phyloP scores from a whole-genome alignment of 2,888 invertebrate species.

The Drosophila gaucha region DNA sequence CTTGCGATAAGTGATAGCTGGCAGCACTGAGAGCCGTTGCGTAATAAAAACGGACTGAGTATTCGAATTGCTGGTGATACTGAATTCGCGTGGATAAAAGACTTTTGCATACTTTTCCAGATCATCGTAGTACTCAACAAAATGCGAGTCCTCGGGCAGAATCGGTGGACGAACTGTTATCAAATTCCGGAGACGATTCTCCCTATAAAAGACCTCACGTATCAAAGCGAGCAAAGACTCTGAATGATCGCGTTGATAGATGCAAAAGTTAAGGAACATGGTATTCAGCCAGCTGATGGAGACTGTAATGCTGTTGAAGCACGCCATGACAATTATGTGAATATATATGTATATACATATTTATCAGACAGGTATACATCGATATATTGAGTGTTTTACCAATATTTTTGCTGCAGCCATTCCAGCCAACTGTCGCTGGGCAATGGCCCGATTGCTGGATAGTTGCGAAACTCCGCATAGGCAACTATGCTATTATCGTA shows the following conservation, averaged over 20 bases:
- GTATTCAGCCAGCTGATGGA: constrained; percentile 62
- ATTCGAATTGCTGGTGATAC: constrained; percentile 43
- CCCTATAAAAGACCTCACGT: constrained; percentile 60
- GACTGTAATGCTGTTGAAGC: constrained; percentile 30
- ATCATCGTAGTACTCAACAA: constrained; percentile 47
- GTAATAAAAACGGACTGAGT: constrained; percentile 65
- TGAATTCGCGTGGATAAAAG: constrained; percentile 69
- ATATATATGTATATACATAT: background rate
- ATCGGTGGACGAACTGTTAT: constrained; percentile 54
- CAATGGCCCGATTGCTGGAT: constrained; percentile 66
- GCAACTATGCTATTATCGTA: constrained; percentile 30
- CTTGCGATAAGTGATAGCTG: constrained; percentile 65
- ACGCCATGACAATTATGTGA: background rate
- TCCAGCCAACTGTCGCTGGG: constrained; percentile 69
- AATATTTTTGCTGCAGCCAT: constrained; percentile 74
- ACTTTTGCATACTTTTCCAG: constrained; percentile 45
- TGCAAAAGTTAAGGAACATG: constrained; percentile 68
- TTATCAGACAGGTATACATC: background rate
- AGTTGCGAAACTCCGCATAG: constrained; percentile 77
- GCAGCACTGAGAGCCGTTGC: constrained; percentile 49
- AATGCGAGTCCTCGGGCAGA: constrained; percentile 14
- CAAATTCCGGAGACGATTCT: constrained; percentile 58
- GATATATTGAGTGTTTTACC: constrained; percentile 50
- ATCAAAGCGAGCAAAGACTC: constrained; percentile 49
- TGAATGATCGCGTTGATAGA: constrained; percentile 49